These are phyloP conservation scores for Panurus biarmicus DNA, from an alignment of 2,113 vertebrate genomes.

Conservation along the genomic window DNA sequence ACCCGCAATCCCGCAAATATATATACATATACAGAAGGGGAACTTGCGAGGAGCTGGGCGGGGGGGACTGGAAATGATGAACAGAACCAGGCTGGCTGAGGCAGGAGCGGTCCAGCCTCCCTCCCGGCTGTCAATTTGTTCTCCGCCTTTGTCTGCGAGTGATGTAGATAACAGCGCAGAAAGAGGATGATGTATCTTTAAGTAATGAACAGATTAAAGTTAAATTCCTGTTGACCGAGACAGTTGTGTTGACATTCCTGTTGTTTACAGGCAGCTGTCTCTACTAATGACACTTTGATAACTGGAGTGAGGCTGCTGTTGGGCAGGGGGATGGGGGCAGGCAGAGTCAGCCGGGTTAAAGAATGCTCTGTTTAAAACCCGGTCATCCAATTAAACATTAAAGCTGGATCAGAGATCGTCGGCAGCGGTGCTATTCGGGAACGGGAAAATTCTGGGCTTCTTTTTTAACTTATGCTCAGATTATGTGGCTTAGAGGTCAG, in stretches of 20 bases:
- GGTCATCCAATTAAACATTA: constrained; percentile 46
- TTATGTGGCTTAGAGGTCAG: constrained; percentile 35
- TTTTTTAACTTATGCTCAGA: constrained; percentile 11
- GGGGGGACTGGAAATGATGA: constrained; percentile 36
- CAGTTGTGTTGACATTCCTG: constrained; percentile 62
- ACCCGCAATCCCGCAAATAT: not conserved
- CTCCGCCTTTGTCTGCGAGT: constrained; percentile 44
- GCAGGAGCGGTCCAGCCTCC: not conserved
- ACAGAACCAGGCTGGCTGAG: not conserved
- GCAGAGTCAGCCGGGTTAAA: constrained; percentile 53
- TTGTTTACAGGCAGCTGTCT: constrained; percentile 73
- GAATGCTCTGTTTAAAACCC: constrained; percentile 52
- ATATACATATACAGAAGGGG: constrained; percentile 5
- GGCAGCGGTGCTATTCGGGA: not conserved
- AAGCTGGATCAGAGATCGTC: constrained; percentile 8
- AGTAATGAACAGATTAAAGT: constrained; percentile 68
- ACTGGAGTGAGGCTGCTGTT: constrained; percentile 58
- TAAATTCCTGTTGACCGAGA: constrained; percentile 67
- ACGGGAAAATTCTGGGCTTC: not conserved
- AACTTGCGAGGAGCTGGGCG: not conserved
- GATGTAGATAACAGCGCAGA: constrained; percentile 47
- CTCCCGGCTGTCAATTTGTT: not conserved
- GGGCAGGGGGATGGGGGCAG: constrained; percentile 28
- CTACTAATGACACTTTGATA: constrained; percentile 71
- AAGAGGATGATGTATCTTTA: constrained; percentile 57